Percentiles rank a stretch among this genome's conserved stretches.
phyloP scores from a whole-genome alignment of 2,888 invertebrate species.

The Thecocarcelia acutangulata region DNA sequence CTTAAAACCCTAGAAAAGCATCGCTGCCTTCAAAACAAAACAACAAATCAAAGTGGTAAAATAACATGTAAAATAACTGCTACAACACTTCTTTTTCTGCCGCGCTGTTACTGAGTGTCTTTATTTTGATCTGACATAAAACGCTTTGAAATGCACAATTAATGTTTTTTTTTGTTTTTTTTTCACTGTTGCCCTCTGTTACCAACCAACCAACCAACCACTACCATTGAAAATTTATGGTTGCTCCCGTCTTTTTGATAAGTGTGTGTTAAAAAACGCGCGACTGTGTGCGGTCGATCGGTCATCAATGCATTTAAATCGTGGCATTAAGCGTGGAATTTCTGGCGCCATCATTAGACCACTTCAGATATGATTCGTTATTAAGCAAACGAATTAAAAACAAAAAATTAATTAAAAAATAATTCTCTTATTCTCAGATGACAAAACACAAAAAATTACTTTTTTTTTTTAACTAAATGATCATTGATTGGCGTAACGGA shows the following conservation, averaged over 20 bases:
- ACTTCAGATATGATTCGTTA: conserved; percentile 61
- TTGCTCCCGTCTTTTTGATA: conserved; percentile 51
- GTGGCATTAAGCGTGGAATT: conserved; percentile 60
- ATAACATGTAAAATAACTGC: conserved; percentile 51
- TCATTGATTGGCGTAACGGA: conserved; percentile 54
- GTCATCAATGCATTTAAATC: conserved; percentile 39
- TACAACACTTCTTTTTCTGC: conserved; percentile 38
- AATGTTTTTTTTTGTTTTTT: conserved; percentile 15
- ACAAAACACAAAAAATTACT: not conserved
- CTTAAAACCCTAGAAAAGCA: not conserved
- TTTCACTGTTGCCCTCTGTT: conserved; percentile 30
- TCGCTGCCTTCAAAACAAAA: conserved; percentile 8
- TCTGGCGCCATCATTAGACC: conserved; percentile 66
- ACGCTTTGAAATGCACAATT: conserved; percentile 5
- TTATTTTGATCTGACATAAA: conserved; percentile 7
- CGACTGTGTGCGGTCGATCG: conserved; percentile 65
- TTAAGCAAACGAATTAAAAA: conserved; percentile 15
- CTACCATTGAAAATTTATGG: conserved; percentile 26
- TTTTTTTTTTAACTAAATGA: not conserved
- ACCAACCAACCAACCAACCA: too few species aligned
- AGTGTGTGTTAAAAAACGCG: conserved; percentile 39
- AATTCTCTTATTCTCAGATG: conserved; percentile 10
- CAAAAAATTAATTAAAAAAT: conserved; percentile 66
- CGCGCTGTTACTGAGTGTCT: not conserved
- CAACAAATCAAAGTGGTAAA: conserved; percentile 48